These are phyloP conservation scores for Sinocyclocheilus grahami DNA, from an alignment of 2,113 vertebrate species.

Conservation along the genomic window DNA sequence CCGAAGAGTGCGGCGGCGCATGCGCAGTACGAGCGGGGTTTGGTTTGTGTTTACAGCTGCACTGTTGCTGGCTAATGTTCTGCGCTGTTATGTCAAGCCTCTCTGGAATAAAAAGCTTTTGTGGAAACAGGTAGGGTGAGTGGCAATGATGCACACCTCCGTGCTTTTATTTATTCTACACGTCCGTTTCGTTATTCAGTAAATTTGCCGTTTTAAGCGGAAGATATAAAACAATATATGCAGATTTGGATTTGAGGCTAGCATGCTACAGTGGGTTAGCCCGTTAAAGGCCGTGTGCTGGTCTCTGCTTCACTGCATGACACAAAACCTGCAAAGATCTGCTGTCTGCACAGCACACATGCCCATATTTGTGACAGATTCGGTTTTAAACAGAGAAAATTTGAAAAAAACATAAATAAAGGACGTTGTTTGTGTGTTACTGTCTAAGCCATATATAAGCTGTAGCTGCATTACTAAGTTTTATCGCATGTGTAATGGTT, in stretches of 20 bases:
- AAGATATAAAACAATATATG: background rate
- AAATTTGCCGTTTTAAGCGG: background rate
- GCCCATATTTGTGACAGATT: background rate
- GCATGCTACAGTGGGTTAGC: constrained; percentile 27
- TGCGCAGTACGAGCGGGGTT: constrained; percentile 69
- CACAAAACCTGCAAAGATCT: constrained; percentile 6
- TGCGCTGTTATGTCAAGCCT: constrained; percentile 69
- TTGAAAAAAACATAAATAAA: background rate
- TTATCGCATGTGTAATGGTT: background rate
- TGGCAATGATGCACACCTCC: background rate
- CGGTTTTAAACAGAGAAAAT: background rate
- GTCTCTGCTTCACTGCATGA: constrained; percentile 17
- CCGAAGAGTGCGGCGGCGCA: constrained; percentile 60
- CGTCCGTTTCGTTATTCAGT: background rate
- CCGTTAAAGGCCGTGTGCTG: constrained; percentile 38
- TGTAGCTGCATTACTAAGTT: background rate
- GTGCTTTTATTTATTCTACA: background rate
- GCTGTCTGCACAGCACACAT: background rate
- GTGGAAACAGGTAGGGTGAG: constrained; percentile 67
- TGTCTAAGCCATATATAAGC: background rate
- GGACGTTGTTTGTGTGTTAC: background rate
- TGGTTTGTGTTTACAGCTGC: constrained; percentile 79
- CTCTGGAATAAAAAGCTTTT: constrained; percentile 61
- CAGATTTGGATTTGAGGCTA: constrained; percentile 10
- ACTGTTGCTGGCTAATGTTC: constrained; percentile 68